Evolutionary conservation across 2,113 vertebrate genomes (phyloP), one percentile per base, ranked within the genome.

Genomic region (Sus scrofa): DNA sequence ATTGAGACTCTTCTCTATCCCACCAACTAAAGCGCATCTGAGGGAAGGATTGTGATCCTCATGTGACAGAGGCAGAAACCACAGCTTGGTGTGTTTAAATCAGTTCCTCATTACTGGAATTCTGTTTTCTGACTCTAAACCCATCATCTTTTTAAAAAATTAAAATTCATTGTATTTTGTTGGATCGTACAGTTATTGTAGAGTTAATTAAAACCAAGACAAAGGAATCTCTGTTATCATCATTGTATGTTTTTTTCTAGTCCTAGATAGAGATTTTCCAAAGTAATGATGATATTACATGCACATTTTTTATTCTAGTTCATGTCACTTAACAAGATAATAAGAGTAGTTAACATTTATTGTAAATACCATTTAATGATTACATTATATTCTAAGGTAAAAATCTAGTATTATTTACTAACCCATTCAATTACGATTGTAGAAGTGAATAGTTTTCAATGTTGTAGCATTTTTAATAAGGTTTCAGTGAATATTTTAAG

Each of bases 391-490:
- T 71, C 39, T 32, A 83, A 91, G 32, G 58, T 6, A 71, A 77
- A 94, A 83, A 54, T 44, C 62, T 50, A 58, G 30, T 26, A 54
- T 83, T 44, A 19, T 60, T 88, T 77, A 78, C 63, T 83, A 78
- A 73, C 5, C 34, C 60, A 52, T 84, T 91, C 56, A 67, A 88
- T 91, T 78, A 83, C 15, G 12, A 11, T n/a, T 52, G 44, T 52
- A 73, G 78, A 94, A 26, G 14, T 52, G 78, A 73, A 27, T 52
- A 58, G 10, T 67, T 88, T 52, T 20, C 68, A 81, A 58, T 26
- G 27, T 44, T 16, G 20, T 71, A 54, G 39, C 13, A 52, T 88
- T 88, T 85, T 95, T 65, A 91, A 63, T 56, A 86, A 95, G 34
- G 34, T 2, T 60, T 84, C 20, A 18, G 60, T 60, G 34, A 73